These are phyloP conservation scores for Xyrauchen texanus DNA, from an alignment of 2,113 vertebrate species.

Conservation along the genomic window DNA sequence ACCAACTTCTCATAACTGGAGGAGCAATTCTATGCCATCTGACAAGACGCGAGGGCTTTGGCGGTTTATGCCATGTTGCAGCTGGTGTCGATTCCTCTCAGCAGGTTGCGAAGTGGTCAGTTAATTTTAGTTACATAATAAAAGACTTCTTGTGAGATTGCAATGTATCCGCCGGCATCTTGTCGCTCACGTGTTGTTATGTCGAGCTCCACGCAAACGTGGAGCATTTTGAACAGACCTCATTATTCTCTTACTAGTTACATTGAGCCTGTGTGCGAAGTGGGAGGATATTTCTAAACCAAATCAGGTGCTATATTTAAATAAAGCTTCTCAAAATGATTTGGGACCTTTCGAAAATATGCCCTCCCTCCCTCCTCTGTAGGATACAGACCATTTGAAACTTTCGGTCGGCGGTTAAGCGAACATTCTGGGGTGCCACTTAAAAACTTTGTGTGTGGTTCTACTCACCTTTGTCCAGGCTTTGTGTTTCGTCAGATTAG, in stretches of 20 bases:
- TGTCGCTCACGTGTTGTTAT: not conserved
- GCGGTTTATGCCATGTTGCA: slow-evolving; percentile 42
- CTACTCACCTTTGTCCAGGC: slow-evolving; percentile 60
- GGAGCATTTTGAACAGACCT: slow-evolving; percentile 39
- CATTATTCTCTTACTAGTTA: slow-evolving; percentile 45
- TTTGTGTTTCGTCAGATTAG: slow-evolving; percentile 53
- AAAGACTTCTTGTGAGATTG: not conserved
- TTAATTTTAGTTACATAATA: slow-evolving; percentile 63
- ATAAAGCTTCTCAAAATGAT: slow-evolving; percentile 63
- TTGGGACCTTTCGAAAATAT: slow-evolving; percentile 39
- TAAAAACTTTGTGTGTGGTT: slow-evolving; percentile 50
- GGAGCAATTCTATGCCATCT: slow-evolving; percentile 41
- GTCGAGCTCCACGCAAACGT: not conserved
- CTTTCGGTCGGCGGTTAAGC: slow-evolving; percentile 10
- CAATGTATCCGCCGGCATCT: not conserved
- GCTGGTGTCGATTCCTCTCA: slow-evolving; percentile 42
- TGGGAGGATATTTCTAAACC: slow-evolving; percentile 51
- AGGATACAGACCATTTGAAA: slow-evolving; percentile 18
- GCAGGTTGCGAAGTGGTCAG: slow-evolving; percentile 46
- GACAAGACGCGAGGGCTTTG: slow-evolving; percentile 27
- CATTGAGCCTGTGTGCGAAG: slow-evolving; percentile 43
- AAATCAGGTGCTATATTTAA: slow-evolving; percentile 74
- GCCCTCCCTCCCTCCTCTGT: slow-evolving; percentile 6
- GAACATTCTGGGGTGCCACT: slow-evolving; percentile 28
- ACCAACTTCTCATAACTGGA: slow-evolving; percentile 62